These are phyloP conservation scores for Ceratina calcarata DNA, from an alignment of 1,140 invertebrate genomes.

Conservation along the genomic window DNA sequence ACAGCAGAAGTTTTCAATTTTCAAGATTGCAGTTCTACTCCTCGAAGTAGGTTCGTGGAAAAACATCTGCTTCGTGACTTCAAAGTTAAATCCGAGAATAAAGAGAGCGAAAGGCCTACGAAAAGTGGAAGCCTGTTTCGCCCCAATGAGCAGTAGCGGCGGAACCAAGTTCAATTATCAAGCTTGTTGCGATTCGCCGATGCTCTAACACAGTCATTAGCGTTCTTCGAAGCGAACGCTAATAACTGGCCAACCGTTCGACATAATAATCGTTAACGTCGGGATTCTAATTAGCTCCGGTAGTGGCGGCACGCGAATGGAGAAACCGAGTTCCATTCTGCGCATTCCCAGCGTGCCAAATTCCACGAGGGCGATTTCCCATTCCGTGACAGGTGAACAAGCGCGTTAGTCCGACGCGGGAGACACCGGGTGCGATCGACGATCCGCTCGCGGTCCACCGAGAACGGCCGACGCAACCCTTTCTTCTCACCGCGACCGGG, in stretches of 20 bases:
- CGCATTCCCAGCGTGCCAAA: constrained; percentile 42
- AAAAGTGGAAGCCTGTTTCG: no score
- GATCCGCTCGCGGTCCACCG: background rate
- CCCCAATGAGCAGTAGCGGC: no score
- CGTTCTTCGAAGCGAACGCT: background rate
- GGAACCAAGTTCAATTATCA: background rate
- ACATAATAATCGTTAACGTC: constrained; percentile 5
- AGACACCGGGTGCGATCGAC: no score
- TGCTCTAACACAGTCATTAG: background rate
- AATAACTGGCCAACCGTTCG: background rate
- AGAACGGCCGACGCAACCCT: no score
- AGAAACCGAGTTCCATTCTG: constrained; percentile 49
- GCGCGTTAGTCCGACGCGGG: background rate
- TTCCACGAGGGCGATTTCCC: constrained; percentile 45
- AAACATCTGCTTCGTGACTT: no score
- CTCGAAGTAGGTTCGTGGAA: no score
- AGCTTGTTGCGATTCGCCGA: background rate
- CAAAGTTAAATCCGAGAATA: no score
- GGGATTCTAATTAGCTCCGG: constrained; percentile 23
- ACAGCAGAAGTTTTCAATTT: no score
- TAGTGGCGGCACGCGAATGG: background rate
- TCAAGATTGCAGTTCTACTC: no score
- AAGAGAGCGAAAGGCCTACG: background rate
- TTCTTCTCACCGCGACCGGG: background rate
- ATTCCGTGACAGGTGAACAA: constrained; percentile 30